A percentile compares a stretch with the other conserved stretches of the same genome.
Evolutionary conservation across 2,797 vertebrate species (phyloP).

Genomic region (Microchirus variegatus): DNA sequence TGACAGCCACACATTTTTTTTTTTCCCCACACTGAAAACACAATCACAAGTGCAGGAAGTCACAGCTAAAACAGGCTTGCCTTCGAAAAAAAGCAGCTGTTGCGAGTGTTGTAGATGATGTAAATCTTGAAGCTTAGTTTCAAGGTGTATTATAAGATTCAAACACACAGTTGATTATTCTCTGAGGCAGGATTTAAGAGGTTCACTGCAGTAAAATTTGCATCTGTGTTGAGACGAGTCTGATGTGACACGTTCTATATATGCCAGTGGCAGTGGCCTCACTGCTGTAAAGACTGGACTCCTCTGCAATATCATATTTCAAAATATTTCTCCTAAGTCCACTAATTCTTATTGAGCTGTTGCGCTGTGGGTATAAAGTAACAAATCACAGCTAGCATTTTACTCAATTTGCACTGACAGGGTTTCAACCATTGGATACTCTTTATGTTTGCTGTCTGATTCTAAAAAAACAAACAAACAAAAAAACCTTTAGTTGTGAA

Average conservation of each 20-base stretch:
- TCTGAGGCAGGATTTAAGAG: no score
- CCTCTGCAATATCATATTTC: constrained; percentile 29
- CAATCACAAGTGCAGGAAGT: background rate
- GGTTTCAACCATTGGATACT: constrained; percentile 56
- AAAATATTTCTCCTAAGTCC: constrained; percentile 39
- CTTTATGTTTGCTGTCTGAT: constrained; percentile 50
- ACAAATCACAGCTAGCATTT: constrained; percentile 57
- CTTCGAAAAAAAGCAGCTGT: no score
- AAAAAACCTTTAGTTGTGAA: constrained; percentile 35
- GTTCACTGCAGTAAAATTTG: no score
- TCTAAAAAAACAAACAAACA: constrained; percentile 50
- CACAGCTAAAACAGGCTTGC: background rate
- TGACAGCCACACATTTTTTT: no score
- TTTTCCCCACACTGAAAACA: background rate
- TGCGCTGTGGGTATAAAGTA: constrained; percentile 56
- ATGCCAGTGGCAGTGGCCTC: background rate
- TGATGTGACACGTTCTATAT: no score
- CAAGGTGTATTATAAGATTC: no score
- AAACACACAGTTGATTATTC: no score
- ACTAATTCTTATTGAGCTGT: constrained; percentile 44
- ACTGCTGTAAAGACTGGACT: background rate
- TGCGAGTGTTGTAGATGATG: no score
- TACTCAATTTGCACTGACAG: constrained; percentile 70
- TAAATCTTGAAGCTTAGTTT: no score
- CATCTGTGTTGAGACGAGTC: no score